These are phyloP conservation scores for Colletes collaris DNA, from an alignment of 2,888 invertebrate genomes.

Conservation along the genomic window DNA sequence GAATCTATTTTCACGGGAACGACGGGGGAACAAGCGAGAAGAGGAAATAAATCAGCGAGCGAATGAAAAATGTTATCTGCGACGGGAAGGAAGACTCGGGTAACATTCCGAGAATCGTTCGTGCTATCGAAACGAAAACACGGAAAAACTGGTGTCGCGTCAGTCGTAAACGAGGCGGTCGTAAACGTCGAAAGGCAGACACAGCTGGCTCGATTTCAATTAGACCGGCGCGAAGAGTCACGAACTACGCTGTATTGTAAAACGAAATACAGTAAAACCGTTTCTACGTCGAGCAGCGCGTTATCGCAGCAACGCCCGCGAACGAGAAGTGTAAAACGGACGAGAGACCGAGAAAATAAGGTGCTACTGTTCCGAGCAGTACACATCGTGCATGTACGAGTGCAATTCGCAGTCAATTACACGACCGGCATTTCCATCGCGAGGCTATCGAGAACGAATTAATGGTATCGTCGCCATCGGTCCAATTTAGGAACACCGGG, in stretches of 20 bases:
- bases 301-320: not conserved
- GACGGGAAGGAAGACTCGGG: not conserved
- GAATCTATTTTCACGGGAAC: not conserved
- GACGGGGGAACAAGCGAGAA: not conserved
- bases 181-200: constrained; percentile 2
- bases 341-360: constrained; percentile 13
- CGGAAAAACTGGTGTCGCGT: not conserved
- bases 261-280: not conserved
- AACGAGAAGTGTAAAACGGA: not conserved
- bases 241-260: not conserved
- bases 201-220: constrained; percentile 18
- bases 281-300: not conserved
- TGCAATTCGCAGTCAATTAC: constrained; percentile 43
- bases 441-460: constrained; percentile 49
- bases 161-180: not conserved
- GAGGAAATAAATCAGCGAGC: not conserved
- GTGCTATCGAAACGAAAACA: not conserved
- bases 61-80: not conserved
- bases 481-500: constrained; percentile 9
- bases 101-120: no score
- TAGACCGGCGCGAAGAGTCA: not conserved
- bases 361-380: constrained; percentile 22
- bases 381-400: constrained; percentile 29
- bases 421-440: constrained; percentile 24
- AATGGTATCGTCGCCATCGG: constrained; percentile 43